phyloP scores from a whole-genome alignment of 2,113 vertebrate species.

The Indicator indicator region DNA sequence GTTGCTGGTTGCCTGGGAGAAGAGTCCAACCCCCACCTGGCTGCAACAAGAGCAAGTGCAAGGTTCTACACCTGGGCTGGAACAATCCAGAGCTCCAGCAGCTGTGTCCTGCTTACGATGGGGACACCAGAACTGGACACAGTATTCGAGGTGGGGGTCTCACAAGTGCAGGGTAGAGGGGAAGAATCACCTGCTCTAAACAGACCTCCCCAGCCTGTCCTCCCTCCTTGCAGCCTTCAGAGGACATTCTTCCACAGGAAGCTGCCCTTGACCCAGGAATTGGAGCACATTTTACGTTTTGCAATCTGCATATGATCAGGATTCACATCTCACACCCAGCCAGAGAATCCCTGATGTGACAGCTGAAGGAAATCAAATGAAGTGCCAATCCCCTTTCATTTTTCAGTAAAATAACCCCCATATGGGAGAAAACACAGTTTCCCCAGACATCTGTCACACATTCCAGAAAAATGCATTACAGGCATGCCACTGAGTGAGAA shows the following conservation, averaged over 20 bases:
- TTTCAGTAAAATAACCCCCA: slow-evolving; percentile 59
- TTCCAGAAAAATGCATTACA: slow-evolving; percentile 60
- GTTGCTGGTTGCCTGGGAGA: too few species aligned
- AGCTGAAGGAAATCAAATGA: slow-evolving; percentile 53
- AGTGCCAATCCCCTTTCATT: slow-evolving; percentile 45
- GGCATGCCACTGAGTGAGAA: slow-evolving; percentile 60
- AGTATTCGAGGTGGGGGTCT: too few species aligned
- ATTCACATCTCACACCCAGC: slow-evolving; percentile 60
- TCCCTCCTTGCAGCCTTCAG: background rate
- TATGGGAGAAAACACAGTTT: slow-evolving; percentile 68
- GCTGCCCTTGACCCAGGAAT: background rate
- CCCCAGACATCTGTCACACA: slow-evolving; percentile 61
- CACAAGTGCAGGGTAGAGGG: too few species aligned
- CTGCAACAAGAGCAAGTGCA: too few species aligned
- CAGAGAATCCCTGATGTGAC: slow-evolving; percentile 57
- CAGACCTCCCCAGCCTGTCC: background rate
- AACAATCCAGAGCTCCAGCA: too few species aligned
- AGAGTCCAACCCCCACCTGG: too few species aligned
- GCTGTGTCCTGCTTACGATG: too few species aligned
- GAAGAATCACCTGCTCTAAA: background rate
- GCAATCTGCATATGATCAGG: background rate
- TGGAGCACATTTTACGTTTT: background rate
- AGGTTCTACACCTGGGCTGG: too few species aligned
- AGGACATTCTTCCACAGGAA: background rate
- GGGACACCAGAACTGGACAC: too few species aligned